These are phyloP conservation scores for Sussaba pulchella DNA, from an alignment of 2,888 invertebrate species.

Conservation along the genomic window DNA sequence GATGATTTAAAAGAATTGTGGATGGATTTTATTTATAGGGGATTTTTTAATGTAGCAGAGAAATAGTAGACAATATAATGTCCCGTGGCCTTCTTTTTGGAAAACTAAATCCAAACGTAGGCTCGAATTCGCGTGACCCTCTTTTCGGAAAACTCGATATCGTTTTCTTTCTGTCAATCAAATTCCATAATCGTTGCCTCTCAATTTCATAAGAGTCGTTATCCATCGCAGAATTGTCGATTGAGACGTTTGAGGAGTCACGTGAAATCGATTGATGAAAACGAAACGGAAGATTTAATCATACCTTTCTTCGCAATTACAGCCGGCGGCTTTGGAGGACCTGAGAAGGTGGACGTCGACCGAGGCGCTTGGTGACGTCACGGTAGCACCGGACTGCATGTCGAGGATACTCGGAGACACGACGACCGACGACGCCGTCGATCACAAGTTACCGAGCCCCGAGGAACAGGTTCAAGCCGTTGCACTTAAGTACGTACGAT, in stretches of 20 bases:
- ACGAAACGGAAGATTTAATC: slow-evolving; percentile 38
- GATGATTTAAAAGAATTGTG: no score
- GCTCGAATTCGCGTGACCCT: no score
- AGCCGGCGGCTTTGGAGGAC: slow-evolving; percentile 93
- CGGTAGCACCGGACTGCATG: slow-evolving; percentile 91
- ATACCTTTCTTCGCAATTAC: slow-evolving; percentile 74
- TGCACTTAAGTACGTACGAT: slow-evolving; percentile 90
- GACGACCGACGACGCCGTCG: slow-evolving; percentile 90
- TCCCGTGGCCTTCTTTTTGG: no score
- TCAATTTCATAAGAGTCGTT: slow-evolving; percentile 18
- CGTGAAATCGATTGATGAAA: slow-evolving; percentile 53
- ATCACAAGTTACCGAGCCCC: slow-evolving; percentile 94
- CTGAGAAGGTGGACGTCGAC: slow-evolving; percentile 94
- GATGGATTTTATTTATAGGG: no score
- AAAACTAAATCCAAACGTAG: no score
- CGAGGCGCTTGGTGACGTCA: slow-evolving; percentile 93
- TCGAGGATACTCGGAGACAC: slow-evolving; percentile 88
- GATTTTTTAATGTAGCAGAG: no score
- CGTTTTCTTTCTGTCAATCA: background rate
- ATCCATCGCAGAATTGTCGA: slow-evolving; percentile 9
- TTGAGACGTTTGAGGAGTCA: slow-evolving; percentile 30
- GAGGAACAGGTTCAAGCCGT: slow-evolving; percentile 94
- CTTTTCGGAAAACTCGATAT: no score
- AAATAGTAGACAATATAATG: no score
- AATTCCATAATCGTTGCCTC: background rate